These are phyloP conservation scores for Eilema caniola DNA, from an alignment of 2,888 invertebrate species.

Conservation along the genomic window DNA sequence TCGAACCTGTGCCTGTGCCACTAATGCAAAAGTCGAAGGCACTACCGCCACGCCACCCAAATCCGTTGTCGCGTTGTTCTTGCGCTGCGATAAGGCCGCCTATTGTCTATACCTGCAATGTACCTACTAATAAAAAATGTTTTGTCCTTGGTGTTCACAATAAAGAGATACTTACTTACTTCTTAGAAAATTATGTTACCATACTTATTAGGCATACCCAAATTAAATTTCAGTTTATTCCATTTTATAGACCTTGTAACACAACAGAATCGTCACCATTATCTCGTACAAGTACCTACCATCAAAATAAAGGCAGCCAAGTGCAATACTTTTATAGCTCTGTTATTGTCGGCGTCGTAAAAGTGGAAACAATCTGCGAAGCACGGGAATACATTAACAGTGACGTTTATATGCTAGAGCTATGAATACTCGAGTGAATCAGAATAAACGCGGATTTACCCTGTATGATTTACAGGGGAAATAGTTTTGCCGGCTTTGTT, in stretches of 20 bases:
- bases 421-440: constrained; percentile 18
- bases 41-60: no score
- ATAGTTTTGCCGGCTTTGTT: constrained; percentile 14
- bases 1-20: no score
- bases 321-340: constrained; percentile 39
- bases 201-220: background rate
- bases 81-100: no score
- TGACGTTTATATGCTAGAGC: constrained; percentile 20
- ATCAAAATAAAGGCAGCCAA: constrained; percentile 14
- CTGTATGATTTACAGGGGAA: constrained; percentile 5
- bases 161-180: no score
- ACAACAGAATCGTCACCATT: constrained; percentile 3
- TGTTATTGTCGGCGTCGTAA: constrained; percentile 40
- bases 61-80: no score
- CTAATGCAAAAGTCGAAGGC: no score
- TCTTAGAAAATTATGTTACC: no score
- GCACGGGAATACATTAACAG: constrained; percentile 43
- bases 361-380: constrained; percentile 52
- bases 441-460: constrained; percentile 13
- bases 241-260: background rate
- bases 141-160: no score
- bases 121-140: no score
- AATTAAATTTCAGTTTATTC: background rate
- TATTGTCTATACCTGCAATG: no score
- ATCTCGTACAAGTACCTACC: background rate